These are phyloP conservation scores for Lepilemur ruficaudatus DNA, from an alignment of 2,797 vertebrate genomes.

Conservation along the genomic window DNA sequence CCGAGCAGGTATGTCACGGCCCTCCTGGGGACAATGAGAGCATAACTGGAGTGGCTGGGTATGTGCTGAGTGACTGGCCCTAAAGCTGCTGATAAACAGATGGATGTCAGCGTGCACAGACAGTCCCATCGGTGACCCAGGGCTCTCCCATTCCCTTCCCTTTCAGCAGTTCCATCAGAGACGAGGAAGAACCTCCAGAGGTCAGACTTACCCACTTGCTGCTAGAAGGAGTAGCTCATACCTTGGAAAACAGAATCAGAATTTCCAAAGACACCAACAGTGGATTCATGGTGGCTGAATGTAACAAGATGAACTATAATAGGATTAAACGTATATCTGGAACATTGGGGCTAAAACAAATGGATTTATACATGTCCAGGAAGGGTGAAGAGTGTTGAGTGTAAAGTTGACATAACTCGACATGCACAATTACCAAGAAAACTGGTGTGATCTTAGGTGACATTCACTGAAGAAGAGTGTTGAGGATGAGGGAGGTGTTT, in stretches of 20 bases:
- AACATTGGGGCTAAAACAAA: not conserved
- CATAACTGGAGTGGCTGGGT: not conserved
- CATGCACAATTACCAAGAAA: not conserved
- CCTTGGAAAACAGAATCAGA: not conserved
- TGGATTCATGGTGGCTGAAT: not conserved
- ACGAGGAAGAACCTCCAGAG: not conserved
- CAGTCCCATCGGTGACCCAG: not conserved
- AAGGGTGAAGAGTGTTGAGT: not conserved
- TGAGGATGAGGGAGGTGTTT: not conserved
- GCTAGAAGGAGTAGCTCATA: not conserved
- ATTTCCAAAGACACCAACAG: not conserved
- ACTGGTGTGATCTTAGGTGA: not conserved
- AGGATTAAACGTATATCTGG: not conserved
- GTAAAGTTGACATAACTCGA: not conserved
- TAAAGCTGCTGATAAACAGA: not conserved
- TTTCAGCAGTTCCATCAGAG: not conserved
- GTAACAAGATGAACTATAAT: not conserved
- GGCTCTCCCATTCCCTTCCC: not conserved
- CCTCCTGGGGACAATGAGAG: not conserved
- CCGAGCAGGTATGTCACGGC: not conserved
- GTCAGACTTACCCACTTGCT: not conserved
- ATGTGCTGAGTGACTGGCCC: not conserved
- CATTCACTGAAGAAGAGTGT: not conserved
- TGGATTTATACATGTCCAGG: not conserved
- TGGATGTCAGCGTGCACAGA: not conserved